phyloP scores from a whole-genome alignment of 2,888 invertebrate species.

The Sphaeridia pumilis region DNA sequence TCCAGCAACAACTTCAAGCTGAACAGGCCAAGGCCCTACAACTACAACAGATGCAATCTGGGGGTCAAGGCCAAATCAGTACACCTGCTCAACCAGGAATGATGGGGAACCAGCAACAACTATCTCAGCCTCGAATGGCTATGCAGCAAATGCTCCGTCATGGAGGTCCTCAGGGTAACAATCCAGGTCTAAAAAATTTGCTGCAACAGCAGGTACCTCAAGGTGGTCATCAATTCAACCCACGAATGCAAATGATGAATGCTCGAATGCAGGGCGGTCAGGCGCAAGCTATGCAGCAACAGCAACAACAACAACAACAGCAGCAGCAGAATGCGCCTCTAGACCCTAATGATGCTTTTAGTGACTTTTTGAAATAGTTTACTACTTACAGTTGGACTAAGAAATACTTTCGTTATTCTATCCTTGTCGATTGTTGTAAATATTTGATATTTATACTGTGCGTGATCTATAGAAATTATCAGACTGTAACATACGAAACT shows the following conservation, averaged over 20 bases:
- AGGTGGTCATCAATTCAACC: conserved; percentile 22
- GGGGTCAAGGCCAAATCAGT: too few relatives aligned
- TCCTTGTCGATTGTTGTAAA: too few relatives aligned
- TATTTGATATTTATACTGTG: too few relatives aligned
- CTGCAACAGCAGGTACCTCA: conserved; percentile 52
- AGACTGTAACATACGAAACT: too few relatives aligned
- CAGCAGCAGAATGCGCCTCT: too few relatives aligned
- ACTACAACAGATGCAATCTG: conserved; percentile 40
- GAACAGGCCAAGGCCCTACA: conserved; percentile 67
- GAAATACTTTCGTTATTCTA: too few relatives aligned
- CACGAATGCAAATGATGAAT: conserved; percentile 20
- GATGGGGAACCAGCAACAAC: conserved; percentile 7
- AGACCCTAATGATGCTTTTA: too few relatives aligned
- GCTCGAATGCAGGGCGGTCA: conserved; percentile 23
- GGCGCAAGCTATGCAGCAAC: conserved; percentile 40
- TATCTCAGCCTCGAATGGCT: conserved; percentile 32
- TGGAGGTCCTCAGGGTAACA: conserved; percentile 51
- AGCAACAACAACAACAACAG: too few relatives aligned
- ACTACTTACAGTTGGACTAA: too few relatives aligned
- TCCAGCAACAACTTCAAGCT: conserved; percentile 65
- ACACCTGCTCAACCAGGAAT: conserved; percentile 5
- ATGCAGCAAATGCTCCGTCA: conserved; percentile 57
- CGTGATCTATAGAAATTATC: too few relatives aligned
- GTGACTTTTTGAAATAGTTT: too few relatives aligned
- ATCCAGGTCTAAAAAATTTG: conserved; percentile 66